phyloP scores from a whole-genome alignment of 2,113 vertebrate genomes.

The Cyphomyrus discorhynchus region DNA sequence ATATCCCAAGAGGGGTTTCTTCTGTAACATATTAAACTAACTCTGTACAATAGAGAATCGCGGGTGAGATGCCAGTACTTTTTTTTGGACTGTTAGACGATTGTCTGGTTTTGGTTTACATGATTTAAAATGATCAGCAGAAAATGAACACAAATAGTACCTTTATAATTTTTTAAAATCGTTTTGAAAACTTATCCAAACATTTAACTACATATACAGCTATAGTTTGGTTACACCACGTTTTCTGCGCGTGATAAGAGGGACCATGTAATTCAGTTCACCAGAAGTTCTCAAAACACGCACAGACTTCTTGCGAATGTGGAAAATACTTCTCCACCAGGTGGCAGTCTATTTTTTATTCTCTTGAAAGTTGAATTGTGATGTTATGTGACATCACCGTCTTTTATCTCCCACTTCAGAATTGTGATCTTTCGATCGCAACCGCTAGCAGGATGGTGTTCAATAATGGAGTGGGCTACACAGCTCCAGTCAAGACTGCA shows the following conservation, averaged over 20 bases:
- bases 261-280: not conserved
- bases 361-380: slow-evolving; percentile 10
- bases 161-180: not conserved
- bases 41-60: not conserved
- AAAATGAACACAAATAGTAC: not conserved
- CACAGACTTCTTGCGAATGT: not conserved
- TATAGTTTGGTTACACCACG: not conserved
- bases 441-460: not conserved
- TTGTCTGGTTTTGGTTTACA: not conserved
- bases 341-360: slow-evolving; percentile 50
- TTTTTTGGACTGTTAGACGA: not conserved
- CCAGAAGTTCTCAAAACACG: not conserved
- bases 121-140: not conserved
- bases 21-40: slow-evolving; percentile 1
- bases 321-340: slow-evolving; percentile 46
- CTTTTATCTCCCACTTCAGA: not conserved
- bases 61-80: not conserved
- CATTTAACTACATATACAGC: not conserved
- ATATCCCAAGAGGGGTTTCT: not conserved
- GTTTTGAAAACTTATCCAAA: not conserved
- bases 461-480: not conserved
- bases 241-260: not conserved
- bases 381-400: slow-evolving; percentile 8
- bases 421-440: not conserved
- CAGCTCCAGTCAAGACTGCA: not conserved